Conservation (phyloP, 2,113 vertebrate species). For the Eolophus roseicapilla region DNA sequence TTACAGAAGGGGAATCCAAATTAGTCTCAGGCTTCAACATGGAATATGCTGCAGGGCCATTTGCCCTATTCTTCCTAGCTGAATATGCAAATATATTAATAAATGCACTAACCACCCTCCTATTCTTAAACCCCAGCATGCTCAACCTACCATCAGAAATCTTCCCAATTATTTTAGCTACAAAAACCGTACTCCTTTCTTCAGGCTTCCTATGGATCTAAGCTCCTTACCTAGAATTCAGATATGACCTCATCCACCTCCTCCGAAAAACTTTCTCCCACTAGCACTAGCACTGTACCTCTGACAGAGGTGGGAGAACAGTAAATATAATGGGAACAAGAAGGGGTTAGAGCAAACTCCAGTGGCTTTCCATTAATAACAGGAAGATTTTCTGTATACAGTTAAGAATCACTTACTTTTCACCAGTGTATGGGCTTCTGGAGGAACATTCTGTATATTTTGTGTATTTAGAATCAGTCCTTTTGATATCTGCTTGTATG, state of each 20-base stretch:
- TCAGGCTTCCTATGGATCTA: accelerated
- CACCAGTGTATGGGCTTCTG: background rate
- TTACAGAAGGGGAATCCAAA: background rate
- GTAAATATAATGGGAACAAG: background rate
- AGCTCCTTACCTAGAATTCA: accelerated
- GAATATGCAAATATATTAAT: background rate
- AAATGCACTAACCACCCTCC: accelerated
- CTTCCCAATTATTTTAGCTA: accelerated
- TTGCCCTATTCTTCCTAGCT: accelerated
- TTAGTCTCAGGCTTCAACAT: accelerated
- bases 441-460: background rate
- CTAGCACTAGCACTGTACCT: background rate
- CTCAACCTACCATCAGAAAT: accelerated
- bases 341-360: background rate
- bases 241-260: accelerated
- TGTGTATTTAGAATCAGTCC: background rate
- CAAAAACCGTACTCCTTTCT: accelerated
- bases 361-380: background rate
- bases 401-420: background rate
- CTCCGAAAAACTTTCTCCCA: background rate
- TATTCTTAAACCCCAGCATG: accelerated
- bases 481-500: background rate
- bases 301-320: background rate
- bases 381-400: background rate
- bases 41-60: background rate